These are phyloP conservation scores for Euplagia quadripunctaria DNA, from an alignment of 2,888 invertebrate species.

Conservation along the genomic window DNA sequence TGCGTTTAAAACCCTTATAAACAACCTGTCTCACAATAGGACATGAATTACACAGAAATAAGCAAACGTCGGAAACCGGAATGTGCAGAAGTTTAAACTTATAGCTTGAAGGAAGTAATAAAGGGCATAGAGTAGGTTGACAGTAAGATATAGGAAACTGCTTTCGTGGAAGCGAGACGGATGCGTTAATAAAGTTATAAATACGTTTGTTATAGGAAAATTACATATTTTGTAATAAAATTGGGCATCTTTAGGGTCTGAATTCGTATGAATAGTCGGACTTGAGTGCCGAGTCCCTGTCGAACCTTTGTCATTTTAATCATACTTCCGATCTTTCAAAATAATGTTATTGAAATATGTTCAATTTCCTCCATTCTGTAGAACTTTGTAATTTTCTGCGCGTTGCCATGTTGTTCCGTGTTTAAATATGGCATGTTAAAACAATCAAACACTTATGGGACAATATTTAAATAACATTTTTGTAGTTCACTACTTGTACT, in stretches of 20 bases:
- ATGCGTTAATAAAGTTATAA: constrained; percentile 74
- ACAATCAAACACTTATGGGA: not conserved
- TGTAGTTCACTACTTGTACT: too few species aligned
- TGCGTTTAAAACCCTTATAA: constrained; percentile 46
- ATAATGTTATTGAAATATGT: constrained; percentile 87
- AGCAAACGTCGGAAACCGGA: constrained; percentile 53
- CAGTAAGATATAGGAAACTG: constrained; percentile 61
- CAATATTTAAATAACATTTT: not conserved
- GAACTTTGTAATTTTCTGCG: constrained; percentile 73
- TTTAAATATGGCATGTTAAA: not conserved
- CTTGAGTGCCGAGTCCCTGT: constrained; percentile 72
- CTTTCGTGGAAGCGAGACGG: constrained; percentile 64
- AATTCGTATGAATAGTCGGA: constrained; percentile 63
- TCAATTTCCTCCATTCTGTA: constrained; percentile 82
- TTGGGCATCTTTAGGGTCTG: constrained; percentile 64
- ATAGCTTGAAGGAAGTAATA: constrained; percentile 61
- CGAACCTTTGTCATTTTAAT: constrained; percentile 87
- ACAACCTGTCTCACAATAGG: constrained; percentile 51
- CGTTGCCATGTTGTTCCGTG: constrained; percentile 50
- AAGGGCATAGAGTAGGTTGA: constrained; percentile 62
- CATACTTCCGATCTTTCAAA: constrained; percentile 85
- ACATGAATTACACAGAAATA: constrained; percentile 57
- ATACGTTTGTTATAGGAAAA: constrained; percentile 60
- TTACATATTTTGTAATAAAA: constrained; percentile 60
- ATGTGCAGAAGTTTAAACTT: constrained; percentile 60